These are phyloP conservation scores for Scotopteryx bipunctaria DNA, from an alignment of 2,888 invertebrate genomes.

Conservation along the genomic window DNA sequence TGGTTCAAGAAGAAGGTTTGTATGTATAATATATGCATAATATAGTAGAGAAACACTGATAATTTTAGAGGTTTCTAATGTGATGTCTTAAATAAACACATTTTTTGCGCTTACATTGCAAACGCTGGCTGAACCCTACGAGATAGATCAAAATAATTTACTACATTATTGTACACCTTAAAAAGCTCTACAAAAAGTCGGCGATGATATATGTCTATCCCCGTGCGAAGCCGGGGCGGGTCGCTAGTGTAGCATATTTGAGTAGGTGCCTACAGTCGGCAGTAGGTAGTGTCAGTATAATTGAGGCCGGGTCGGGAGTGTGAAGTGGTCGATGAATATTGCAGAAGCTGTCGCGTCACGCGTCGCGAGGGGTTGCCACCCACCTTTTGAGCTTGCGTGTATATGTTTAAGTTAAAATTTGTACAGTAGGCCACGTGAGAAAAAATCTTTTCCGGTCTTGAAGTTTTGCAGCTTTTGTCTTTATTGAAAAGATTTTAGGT, in stretches of 20 bases:
- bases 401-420: constrained; percentile 23
- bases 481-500: neutral
- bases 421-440: neutral
- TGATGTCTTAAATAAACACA: no score
- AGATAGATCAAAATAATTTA: no score
- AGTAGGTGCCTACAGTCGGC: constrained; percentile 31
- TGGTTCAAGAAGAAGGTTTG: no score
- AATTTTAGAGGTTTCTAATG: no score
- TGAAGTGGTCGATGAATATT: constrained; percentile 75
- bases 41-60: no score
- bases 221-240: no score
- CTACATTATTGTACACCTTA: no score
- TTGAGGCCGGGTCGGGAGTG: constrained; percentile 53
- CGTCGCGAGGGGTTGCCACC: constrained; percentile 42
- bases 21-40: no score
- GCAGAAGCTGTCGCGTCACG: constrained; percentile 62
- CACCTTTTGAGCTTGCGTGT: constrained; percentile 25
- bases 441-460: neutral
- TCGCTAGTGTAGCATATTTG: constrained; percentile 36
- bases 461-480: neutral
- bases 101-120: no score
- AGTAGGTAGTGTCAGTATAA: constrained; percentile 46
- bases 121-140: no score
- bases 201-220: no score
- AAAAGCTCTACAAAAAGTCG: no score